Evolutionary conservation across 2,888 invertebrate species (phyloP).

Genomic region (Apamea anceps): DNA sequence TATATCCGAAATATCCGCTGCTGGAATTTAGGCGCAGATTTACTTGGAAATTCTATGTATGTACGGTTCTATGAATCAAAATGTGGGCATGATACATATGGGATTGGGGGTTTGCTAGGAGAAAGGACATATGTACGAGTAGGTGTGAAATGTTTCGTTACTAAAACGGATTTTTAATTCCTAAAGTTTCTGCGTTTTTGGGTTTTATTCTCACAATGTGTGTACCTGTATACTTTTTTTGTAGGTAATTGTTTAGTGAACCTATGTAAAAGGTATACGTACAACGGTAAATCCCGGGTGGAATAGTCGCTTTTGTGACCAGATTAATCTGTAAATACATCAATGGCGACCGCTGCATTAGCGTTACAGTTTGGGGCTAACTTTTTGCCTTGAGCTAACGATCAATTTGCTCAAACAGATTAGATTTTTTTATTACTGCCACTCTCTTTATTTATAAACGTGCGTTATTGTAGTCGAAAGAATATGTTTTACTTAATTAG

Average conservation of each 20-base stretch:
- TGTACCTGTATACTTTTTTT: background rate
- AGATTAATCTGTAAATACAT: background rate
- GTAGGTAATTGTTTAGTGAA: background rate
- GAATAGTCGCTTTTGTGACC: background rate
- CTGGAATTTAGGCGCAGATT: slow-evolving; percentile 41
- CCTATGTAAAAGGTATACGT: background rate
- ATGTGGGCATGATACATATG: background rate
- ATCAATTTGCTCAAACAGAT: background rate
- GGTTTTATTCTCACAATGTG: background rate
- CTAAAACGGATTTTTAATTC: background rate
- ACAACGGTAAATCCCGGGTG: background rate
- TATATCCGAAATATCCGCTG: slow-evolving; percentile 44
- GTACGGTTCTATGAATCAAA: slow-evolving; percentile 9
- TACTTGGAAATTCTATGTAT: slow-evolving; percentile 7
- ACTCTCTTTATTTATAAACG: background rate
- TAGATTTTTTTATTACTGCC: background rate
- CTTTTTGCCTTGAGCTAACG: background rate
- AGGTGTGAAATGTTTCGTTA: background rate
- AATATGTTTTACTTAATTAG: background rate
- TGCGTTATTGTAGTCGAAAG: background rate
- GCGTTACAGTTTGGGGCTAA: no score
- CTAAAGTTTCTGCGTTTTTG: background rate
- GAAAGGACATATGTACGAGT: no score
- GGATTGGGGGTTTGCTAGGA: background rate
- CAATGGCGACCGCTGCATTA: background rate